These are phyloP conservation scores for Ictalurus furcatus DNA, from an alignment of 2,113 vertebrate species.

Conservation along the genomic window DNA sequence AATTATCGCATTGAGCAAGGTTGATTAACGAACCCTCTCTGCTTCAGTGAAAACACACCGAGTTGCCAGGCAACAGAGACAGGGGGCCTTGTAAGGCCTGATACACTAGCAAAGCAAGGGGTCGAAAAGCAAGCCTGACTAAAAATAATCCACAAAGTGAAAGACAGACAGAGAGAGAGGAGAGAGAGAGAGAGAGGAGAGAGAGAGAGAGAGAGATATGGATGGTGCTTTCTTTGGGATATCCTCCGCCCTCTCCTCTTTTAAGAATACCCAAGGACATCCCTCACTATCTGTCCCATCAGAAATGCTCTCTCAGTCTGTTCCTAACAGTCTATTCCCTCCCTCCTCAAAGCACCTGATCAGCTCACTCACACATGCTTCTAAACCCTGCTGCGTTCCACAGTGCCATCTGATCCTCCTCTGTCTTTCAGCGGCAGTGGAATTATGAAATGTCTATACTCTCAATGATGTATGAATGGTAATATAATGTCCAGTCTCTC, in stretches of 20 bases:
- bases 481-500: background rate
- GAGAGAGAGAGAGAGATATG: background rate
- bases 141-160: constrained; percentile 49
- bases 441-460: constrained; percentile 31
- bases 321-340: constrained; percentile 39
- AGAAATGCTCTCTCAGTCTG: constrained; percentile 41
- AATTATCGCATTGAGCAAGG: constrained; percentile 10
- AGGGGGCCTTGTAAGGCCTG: constrained; percentile 53
- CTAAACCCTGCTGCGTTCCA: background rate
- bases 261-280: constrained; percentile 55
- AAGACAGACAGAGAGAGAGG: background rate
- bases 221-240: constrained; percentile 43
- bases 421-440: constrained; percentile 13
- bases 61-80: constrained; percentile 43
- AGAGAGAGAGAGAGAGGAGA: background rate
- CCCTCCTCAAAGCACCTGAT: constrained; percentile 44
- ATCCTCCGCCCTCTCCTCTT: constrained; percentile 45
- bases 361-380: constrained; percentile 23
- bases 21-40: constrained; percentile 17
- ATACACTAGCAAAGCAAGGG: constrained; percentile 35
- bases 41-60: constrained; percentile 39
- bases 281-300: constrained; percentile 47
- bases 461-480: background rate
- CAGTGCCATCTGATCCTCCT: constrained; percentile 12
- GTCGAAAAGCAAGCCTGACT: constrained; percentile 38